Base-by-base conservation (phyloP, 2,888 invertebrate genomes). In the Panopea generosa region DNA sequence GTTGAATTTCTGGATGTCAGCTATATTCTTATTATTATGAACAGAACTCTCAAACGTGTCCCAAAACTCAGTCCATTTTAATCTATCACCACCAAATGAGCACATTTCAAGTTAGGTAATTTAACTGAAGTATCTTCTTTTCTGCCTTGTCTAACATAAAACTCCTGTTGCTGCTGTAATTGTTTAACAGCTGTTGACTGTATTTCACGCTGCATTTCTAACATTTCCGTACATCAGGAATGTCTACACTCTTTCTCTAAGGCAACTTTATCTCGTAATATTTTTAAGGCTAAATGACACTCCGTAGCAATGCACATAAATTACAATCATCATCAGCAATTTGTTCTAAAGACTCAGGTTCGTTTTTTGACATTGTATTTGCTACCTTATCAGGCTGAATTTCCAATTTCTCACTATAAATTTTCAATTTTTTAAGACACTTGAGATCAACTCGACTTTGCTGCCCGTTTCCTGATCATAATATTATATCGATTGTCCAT, bases 61-160 rank as follows among this genome's bases (percentile, higher is more conserved):
- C 65, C 55, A 65, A 47, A 65, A 65, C 26, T 65, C 65, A 7
- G 1, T 43, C 65, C 65, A 65, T n/a, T 20, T n/a, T 18, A 65
- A 20, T 26, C 43, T 65, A 47, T 65, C 33, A 20, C 65, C 65
- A 56, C 24, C 27, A 22, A 65, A 65, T 18, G 26, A 26, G n/a
- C 2, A 9, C 26, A 55, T 40, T 11, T 63, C 55, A 3, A 53
- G 14, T 29, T 65, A 20, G 65, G 55, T n/a, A 65, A 18, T 47
- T 56, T 65, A 4, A 65, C 47, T 4, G 43, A 7, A n/a, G 43
- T 7, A 2, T 27, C 16, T 27, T 27, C 18, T 26, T 55, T 26
- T 29, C 4, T 11, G 16, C 4, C 2, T 27, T 55, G 26, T n/a
- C 33, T 24, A 7, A 27, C n/a, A 18, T 24, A 9, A 9, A 55